Evolutionary conservation across 2,888 invertebrate species (phyloP).

Genomic region (Allygus modestus): DNA sequence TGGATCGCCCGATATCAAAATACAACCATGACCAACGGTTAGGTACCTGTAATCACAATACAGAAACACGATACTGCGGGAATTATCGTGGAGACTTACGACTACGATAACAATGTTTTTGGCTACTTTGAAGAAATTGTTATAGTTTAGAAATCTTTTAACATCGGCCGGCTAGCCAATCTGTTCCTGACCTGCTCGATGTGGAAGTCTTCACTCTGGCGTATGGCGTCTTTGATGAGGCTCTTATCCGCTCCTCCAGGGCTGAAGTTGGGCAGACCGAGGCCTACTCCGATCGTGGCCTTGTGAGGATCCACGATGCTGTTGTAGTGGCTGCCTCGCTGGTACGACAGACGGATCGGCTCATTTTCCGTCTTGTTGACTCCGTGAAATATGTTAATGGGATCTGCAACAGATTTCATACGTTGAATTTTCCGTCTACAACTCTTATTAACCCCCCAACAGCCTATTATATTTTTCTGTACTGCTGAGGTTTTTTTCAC

Average conservation of each 20-base stretch:
- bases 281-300: slow-evolving; percentile 88
- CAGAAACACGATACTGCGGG: too few relatives aligned
- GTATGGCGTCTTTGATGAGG: slow-evolving; percentile 84
- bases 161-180: too few relatives aligned
- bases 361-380: slow-evolving; percentile 86
- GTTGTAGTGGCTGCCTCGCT: slow-evolving; percentile 92
- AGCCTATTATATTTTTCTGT: slow-evolving; percentile 12
- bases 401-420: slow-evolving; percentile 78
- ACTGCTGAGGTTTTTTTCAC: too few relatives aligned
- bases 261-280: slow-evolving; percentile 89
- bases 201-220: slow-evolving; percentile 87
- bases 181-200: slow-evolving; percentile 88
- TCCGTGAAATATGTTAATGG: slow-evolving; percentile 92
- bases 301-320: slow-evolving; percentile 91
- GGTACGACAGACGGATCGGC: slow-evolving; percentile 89
- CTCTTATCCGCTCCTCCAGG: slow-evolving; percentile 85
- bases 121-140: too few relatives aligned
- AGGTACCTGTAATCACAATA: too few relatives aligned
- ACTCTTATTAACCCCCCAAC: slow-evolving; percentile 12
- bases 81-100: too few relatives aligned
- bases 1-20: too few relatives aligned
- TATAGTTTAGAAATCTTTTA: too few relatives aligned
- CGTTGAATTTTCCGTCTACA: background rate
- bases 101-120: too few relatives aligned
- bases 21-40: too few relatives aligned